Evolutionary conservation across 1,140 invertebrate species (phyloP).

Genomic region (Dinoponera quadriceps): DNA sequence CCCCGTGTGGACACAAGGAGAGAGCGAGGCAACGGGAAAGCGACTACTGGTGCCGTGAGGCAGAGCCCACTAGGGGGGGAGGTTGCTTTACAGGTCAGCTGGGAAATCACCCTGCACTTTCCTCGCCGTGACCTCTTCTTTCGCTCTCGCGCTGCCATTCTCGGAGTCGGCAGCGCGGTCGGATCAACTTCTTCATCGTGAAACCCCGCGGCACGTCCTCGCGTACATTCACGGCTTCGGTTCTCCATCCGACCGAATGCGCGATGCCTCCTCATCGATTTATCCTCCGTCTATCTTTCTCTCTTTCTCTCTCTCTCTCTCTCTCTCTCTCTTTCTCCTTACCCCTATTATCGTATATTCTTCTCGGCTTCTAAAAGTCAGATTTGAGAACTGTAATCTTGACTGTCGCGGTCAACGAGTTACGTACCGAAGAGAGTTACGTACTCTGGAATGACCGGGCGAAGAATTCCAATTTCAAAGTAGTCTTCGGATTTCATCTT

Average conservation of each 20-base stretch:
- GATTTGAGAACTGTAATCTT: too few species aligned
- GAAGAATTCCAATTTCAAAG: too few species aligned
- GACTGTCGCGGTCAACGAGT: too few species aligned
- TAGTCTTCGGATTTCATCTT: too few species aligned
- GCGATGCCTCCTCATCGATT: slow-evolving; percentile 7
- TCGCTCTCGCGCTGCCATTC: slow-evolving; percentile 54
- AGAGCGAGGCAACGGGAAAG: slow-evolving; percentile 48
- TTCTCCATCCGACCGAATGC: not conserved
- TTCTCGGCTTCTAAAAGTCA: too few species aligned
- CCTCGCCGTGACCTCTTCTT: slow-evolving; percentile 70
- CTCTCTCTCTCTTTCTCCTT: too few species aligned
- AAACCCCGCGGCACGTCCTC: slow-evolving; percentile 40
- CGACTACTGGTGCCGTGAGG: slow-evolving; percentile 58
- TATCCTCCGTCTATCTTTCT: not conserved
- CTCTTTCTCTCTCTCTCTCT: too few species aligned
- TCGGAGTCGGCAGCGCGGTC: slow-evolving; percentile 39
- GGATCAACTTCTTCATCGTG: slow-evolving; percentile 58
- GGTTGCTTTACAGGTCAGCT: slow-evolving; percentile 86
- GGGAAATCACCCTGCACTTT: slow-evolving; percentile 86
- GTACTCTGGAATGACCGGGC: too few species aligned
- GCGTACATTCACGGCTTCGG: not conserved
- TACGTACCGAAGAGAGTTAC: too few species aligned
- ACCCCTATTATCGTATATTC: too few species aligned
- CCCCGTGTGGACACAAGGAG: slow-evolving; percentile 37
- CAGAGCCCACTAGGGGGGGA: slow-evolving; percentile 75